These are phyloP conservation scores for Malurus splendens DNA, from an alignment of 2,797 vertebrate genomes.

Conservation along the genomic window DNA sequence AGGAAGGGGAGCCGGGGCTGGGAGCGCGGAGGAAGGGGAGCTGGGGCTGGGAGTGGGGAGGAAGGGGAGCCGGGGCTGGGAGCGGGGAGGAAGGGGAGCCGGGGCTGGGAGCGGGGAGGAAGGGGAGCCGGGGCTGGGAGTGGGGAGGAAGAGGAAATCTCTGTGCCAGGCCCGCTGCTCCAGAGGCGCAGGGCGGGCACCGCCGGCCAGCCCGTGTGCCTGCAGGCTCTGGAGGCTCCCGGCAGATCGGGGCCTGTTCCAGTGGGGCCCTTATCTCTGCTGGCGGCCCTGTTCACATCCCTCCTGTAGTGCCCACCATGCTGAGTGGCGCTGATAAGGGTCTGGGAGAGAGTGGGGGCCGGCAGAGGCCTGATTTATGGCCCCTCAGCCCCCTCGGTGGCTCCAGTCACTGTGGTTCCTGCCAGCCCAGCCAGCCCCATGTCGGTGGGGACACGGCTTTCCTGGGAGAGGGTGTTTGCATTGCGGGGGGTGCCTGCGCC, in stretches of 20 bases:
- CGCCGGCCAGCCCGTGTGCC: rapidly evolving
- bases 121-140: background rate
- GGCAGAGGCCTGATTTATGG: conserved; percentile 17
- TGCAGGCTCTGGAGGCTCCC: background rate
- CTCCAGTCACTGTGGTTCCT: background rate
- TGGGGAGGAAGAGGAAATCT: background rate
- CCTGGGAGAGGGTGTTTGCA: conserved; percentile 46
- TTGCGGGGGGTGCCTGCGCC: conserved; percentile 36
- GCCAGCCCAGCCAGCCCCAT: background rate
- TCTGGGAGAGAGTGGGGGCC: background rate
- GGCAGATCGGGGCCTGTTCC: background rate
- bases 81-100: rapidly evolving
- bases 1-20: background rate
- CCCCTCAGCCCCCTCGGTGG: background rate
- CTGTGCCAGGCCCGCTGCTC: background rate
- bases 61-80: rapidly evolving
- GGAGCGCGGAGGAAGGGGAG: background rate
- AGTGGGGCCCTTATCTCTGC: background rate
- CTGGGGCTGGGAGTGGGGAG: too few relatives aligned
- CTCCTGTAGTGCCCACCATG: background rate
- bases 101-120: rapidly evolving
- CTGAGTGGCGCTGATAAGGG: background rate
- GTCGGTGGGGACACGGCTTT: conserved; percentile 7
- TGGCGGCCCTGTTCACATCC: background rate
- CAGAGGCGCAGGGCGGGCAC: rapidly evolving